Conservation (phyloP, 2,888 invertebrate species). For the Dorcus parallelipipedus region DNA sequence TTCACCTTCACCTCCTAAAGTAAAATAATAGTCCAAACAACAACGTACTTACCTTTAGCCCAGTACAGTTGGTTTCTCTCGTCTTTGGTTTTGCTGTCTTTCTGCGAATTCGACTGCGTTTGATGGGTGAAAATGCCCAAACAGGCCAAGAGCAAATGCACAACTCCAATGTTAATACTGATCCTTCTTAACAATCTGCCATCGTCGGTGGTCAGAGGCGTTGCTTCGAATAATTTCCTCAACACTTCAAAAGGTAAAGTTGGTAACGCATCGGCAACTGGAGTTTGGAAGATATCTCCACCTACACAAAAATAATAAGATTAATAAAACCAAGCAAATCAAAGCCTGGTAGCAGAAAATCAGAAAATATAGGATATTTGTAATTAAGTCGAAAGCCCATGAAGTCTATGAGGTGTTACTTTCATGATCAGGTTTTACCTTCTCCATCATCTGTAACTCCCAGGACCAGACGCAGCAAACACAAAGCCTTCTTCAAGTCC, state of each 20-base stretch:
- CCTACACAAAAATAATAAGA: slow-evolving; percentile 26
- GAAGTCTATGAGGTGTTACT: neutral
- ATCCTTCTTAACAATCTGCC: slow-evolving; percentile 72
- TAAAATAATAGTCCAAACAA: neutral
- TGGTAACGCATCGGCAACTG: slow-evolving; percentile 65
- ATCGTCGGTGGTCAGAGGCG: slow-evolving; percentile 71
- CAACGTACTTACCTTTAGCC: slow-evolving; percentile 46
- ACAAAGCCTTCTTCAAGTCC: slow-evolving; percentile 81
- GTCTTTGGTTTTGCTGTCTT: slow-evolving; percentile 40
- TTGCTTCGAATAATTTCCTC: slow-evolving; percentile 72
- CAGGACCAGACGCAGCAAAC: slow-evolving; percentile 78
- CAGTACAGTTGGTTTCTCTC: slow-evolving; percentile 67
- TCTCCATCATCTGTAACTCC: slow-evolving; percentile 92
- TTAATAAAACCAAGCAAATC: neutral
- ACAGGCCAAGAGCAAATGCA: slow-evolving; percentile 81
- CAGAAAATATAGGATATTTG: no score
- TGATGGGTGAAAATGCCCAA: slow-evolving; percentile 87
- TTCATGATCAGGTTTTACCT: slow-evolving; percentile 49
- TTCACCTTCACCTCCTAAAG: no score
- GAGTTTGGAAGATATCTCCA: slow-evolving; percentile 69
- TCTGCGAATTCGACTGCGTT: slow-evolving; percentile 47
- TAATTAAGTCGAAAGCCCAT: no score
- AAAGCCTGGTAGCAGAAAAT: no score
- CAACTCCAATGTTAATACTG: slow-evolving; percentile 80
- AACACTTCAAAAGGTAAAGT: slow-evolving; percentile 77